Evolutionary conservation across 2,888 invertebrate species (phyloP).

Genomic region (Fragum whitleyi): DNA sequence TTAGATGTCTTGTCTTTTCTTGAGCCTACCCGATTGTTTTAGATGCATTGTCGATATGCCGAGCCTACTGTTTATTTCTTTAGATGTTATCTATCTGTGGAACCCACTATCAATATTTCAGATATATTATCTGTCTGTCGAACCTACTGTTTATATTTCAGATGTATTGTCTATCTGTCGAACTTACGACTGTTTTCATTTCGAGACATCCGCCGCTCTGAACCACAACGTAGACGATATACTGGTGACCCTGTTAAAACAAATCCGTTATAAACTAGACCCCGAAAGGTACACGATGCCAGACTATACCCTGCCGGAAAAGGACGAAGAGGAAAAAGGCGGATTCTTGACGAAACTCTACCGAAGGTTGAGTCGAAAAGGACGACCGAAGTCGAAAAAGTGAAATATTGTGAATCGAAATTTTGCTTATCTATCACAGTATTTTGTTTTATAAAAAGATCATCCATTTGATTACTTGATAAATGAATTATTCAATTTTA

Average conservation of each 20-base stretch:
- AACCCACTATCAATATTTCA: slow-evolving; percentile 58
- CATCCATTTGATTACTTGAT: too few relatives aligned
- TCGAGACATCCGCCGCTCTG: slow-evolving; percentile 97
- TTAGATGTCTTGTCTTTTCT: too few relatives aligned
- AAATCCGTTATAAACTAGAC: slow-evolving; percentile 91
- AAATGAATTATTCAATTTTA: too few relatives aligned
- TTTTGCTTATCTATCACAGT: not conserved
- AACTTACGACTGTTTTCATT: slow-evolving; percentile 93
- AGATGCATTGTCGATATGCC: too few relatives aligned
- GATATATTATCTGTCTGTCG: too few relatives aligned
- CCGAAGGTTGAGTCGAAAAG: slow-evolving; percentile 58
- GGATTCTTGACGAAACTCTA: slow-evolving; percentile 69
- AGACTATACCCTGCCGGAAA: slow-evolving; percentile 45
- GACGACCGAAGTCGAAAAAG: slow-evolving; percentile 46
- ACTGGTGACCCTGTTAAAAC: slow-evolving; percentile 95
- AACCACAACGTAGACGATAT: slow-evolving; percentile 98
- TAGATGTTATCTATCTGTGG: too few relatives aligned
- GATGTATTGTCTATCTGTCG: slow-evolving; percentile 72
- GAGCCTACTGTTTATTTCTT: too few relatives aligned
- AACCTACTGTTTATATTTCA: slow-evolving; percentile 60
- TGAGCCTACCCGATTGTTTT: too few relatives aligned
- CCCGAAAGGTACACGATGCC: slow-evolving; percentile 55
- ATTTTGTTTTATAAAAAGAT: not conserved
- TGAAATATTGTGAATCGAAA: not conserved
- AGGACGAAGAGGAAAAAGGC: slow-evolving; percentile 55